Evolutionary conservation across 2,888 invertebrate species (phyloP).

Genomic region (Melipona bicolor): DNA sequence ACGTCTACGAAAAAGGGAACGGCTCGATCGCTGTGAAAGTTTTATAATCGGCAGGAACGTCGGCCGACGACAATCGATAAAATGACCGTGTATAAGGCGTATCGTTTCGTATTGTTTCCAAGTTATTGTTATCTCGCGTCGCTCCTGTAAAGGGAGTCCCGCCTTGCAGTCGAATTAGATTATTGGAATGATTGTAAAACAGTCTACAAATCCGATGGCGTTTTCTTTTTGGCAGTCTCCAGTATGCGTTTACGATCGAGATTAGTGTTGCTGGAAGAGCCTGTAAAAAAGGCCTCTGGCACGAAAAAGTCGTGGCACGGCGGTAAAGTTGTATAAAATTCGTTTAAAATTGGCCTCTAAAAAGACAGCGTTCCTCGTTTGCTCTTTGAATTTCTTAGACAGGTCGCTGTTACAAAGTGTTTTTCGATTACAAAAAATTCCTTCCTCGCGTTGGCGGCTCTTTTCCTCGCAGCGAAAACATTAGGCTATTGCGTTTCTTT

Average conservation of each 20-base stretch:
- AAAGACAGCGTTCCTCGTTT: slow-evolving; percentile 16
- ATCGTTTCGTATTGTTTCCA: slow-evolving; percentile 33
- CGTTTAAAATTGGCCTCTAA: slow-evolving; percentile 54
- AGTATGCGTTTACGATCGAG: slow-evolving; percentile 45
- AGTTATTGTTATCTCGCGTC: slow-evolving; percentile 34
- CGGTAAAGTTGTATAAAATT: slow-evolving; percentile 67
- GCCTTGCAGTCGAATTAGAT: slow-evolving; percentile 20
- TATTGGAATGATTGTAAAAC: slow-evolving; percentile 50
- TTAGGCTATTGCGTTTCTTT: slow-evolving; percentile 4
- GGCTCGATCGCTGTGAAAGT: slow-evolving; percentile 20
- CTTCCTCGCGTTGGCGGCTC: slow-evolving; percentile 9
- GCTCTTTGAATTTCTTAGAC: slow-evolving; percentile 15
- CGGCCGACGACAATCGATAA: slow-evolving; percentile 25
- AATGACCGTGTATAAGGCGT: slow-evolving; percentile 42
- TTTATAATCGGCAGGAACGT: slow-evolving; percentile 33
- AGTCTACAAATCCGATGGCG: slow-evolving; percentile 45
- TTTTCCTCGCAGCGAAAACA: neutral
- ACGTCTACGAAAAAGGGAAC: slow-evolving; percentile 24
- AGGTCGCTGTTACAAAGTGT: neutral
- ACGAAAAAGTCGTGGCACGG: slow-evolving; percentile 60
- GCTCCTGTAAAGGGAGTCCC: slow-evolving; percentile 46
- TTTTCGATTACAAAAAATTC: slow-evolving; percentile 9
- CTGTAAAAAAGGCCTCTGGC: slow-evolving; percentile 53
- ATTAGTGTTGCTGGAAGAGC: slow-evolving; percentile 51
- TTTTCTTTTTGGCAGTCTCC: slow-evolving; percentile 31